phyloP scores from a whole-genome alignment of 2,113 vertebrate genomes.

The Ivindomyrus marchei region DNA sequence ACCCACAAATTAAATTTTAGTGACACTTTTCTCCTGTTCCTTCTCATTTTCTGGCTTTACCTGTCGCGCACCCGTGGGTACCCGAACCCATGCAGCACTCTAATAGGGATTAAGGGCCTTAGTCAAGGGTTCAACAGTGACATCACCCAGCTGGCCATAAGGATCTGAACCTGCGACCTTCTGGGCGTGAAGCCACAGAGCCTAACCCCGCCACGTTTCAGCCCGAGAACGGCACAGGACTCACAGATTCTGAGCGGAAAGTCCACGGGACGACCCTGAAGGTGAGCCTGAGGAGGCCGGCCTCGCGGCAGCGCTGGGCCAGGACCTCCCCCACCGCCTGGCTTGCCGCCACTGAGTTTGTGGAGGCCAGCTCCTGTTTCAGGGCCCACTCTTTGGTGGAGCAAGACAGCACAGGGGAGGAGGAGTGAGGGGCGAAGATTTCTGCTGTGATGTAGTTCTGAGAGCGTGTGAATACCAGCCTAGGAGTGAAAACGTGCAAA shows the following conservation, averaged over 20 bases:
- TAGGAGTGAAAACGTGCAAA: conserved; percentile 35
- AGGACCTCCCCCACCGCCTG: conserved; percentile 78
- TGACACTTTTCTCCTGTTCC: no score
- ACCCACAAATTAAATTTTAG: no score
- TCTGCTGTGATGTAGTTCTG: conserved; percentile 73
- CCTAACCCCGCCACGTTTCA: not conserved
- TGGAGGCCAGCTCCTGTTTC: conserved; percentile 76
- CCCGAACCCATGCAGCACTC: no score
- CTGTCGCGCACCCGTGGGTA: no score
- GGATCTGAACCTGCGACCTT: not conserved
- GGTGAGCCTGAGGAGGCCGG: conserved; percentile 80
- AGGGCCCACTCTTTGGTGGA: conserved; percentile 89
- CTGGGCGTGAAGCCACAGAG: not conserved
- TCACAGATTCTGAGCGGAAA: conserved; percentile 68
- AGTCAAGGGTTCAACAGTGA: not conserved
- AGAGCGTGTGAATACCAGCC: conserved; percentile 71
- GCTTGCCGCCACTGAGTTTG: conserved; percentile 68
- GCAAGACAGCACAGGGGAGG: conserved; percentile 68
- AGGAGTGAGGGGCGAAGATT: conserved; percentile 60
- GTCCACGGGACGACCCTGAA: conserved; percentile 78
- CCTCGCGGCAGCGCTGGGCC: conserved; percentile 77
- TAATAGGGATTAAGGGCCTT: not conserved
- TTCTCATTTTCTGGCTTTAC: no score
- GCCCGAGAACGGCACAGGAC: conserved; percentile 29
- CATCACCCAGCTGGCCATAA: not conserved